Conservation (phyloP, 1,140 invertebrate species). For the Solen grandis region DNA sequence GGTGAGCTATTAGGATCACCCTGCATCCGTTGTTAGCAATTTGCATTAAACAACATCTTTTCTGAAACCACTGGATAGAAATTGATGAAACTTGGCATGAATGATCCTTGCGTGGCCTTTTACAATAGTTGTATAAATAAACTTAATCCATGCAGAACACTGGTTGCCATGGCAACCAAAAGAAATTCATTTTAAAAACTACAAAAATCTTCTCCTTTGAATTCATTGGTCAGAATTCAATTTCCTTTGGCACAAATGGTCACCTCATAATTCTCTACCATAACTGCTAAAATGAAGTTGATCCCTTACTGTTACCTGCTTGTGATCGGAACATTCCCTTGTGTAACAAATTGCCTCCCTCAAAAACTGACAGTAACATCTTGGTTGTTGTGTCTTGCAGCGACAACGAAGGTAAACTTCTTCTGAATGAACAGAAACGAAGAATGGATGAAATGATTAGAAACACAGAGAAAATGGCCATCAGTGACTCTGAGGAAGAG, state of each 20-base stretch:
- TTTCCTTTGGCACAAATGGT: no score
- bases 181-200: not conserved
- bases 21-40: no score
- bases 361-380: not conserved
- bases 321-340: not conserved
- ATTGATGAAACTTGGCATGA: no score
- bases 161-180: not conserved
- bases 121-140: not conserved
- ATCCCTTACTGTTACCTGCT: not conserved
- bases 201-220: no score
- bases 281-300: no score
- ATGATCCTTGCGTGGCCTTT: no score
- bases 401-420: slow-evolving; percentile 15
- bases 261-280: no score
- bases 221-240: no score
- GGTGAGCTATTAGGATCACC: no score
- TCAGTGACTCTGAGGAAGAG: not conserved
- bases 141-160: not conserved
- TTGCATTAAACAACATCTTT: no score
- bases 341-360: no score
- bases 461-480: not conserved
- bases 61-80: no score
- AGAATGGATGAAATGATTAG: not conserved
- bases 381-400: not conserved
- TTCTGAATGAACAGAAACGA: slow-evolving; percentile 12